These are phyloP conservation scores for Spisula solida DNA, from an alignment of 2,888 invertebrate species.

Conservation along the genomic window DNA sequence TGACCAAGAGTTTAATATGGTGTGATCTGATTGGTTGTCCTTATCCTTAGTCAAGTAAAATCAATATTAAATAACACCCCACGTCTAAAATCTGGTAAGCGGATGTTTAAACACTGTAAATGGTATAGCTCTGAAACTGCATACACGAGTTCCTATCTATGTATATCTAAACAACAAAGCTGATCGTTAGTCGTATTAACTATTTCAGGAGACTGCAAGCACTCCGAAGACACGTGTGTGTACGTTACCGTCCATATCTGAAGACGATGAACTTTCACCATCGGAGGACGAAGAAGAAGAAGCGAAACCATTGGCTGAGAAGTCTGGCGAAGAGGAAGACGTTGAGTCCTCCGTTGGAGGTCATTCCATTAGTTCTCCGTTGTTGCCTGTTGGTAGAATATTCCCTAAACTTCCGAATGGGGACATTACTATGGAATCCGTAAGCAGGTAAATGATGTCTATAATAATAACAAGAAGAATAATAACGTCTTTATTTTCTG, in stretches of 20 bases:
- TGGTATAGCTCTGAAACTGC: too few species aligned
- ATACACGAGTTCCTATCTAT: too few species aligned
- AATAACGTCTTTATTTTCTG: too few species aligned
- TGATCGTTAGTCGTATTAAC: not conserved
- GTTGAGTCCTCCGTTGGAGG: slow-evolving; percentile 46
- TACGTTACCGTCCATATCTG: slow-evolving; percentile 96
- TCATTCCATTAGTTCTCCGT: slow-evolving; percentile 70
- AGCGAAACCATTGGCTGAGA: slow-evolving; percentile 43
- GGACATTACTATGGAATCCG: slow-evolving; percentile 69
- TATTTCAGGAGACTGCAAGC: slow-evolving; percentile 76
- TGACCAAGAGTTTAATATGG: too few species aligned
- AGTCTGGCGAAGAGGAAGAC: slow-evolving; percentile 43
- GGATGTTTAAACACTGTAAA: too few species aligned
- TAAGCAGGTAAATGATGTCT: slow-evolving; percentile 64
- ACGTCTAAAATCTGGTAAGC: too few species aligned
- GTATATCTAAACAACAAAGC: too few species aligned
- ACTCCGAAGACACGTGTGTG: slow-evolving; percentile 92
- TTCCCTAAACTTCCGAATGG: slow-evolving; percentile 77
- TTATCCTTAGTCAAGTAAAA: too few species aligned
- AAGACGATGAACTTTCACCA: slow-evolving; percentile 92
- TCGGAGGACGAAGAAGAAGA: slow-evolving; percentile 68
- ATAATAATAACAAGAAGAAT: too few species aligned
- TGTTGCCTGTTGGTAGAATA: slow-evolving; percentile 66
- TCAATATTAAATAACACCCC: too few species aligned
- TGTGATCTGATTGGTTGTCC: too few species aligned